phyloP scores from a whole-genome alignment of 2,113 vertebrate species.

The Triplophysa dalaica region DNA sequence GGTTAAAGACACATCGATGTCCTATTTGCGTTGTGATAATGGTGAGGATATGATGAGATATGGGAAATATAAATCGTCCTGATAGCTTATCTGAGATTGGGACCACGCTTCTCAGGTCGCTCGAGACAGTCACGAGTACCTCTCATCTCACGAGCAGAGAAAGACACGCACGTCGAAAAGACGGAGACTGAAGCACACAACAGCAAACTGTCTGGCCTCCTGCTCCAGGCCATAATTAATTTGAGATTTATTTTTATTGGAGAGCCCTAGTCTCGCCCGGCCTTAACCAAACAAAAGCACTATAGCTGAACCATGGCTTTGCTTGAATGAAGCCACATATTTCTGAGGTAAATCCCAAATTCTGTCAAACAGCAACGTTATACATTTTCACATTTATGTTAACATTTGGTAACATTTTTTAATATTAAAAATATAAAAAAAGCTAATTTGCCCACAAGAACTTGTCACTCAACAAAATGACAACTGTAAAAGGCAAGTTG shows the following conservation, averaged over 20 bases:
- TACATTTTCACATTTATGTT: neutral
- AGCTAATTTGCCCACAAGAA: too few species aligned
- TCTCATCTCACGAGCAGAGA: constrained; percentile 62
- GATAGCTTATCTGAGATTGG: constrained; percentile 30
- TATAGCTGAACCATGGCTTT: constrained; percentile 84
- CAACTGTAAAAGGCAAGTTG: too few species aligned
- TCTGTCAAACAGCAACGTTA: constrained; percentile 71
- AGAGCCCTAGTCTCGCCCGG: constrained; percentile 93
- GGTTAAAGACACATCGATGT: too few species aligned
- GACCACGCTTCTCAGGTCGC: constrained; percentile 48
- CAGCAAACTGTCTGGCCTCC: constrained; percentile 91
- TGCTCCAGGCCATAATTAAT: constrained; percentile 98
- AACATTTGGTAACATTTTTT: neutral
- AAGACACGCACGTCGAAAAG: constrained; percentile 73
- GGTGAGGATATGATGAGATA: constrained; percentile 5
- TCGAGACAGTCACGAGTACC: constrained; percentile 57
- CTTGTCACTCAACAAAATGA: too few species aligned
- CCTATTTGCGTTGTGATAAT: neutral
- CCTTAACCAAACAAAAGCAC: constrained; percentile 97
- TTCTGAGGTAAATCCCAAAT: constrained; percentile 83
- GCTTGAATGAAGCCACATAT: constrained; percentile 85
- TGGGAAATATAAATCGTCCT: constrained; percentile 46
- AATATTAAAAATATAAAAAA: neutral
- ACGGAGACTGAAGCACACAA: constrained; percentile 82
- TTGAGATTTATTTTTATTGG: constrained; percentile 99